Evolutionary conservation across 2,113 vertebrate genomes (phyloP), one percentile per base, ranked within the genome.

Genomic region (Tenebrosternarchus preto): DNA sequence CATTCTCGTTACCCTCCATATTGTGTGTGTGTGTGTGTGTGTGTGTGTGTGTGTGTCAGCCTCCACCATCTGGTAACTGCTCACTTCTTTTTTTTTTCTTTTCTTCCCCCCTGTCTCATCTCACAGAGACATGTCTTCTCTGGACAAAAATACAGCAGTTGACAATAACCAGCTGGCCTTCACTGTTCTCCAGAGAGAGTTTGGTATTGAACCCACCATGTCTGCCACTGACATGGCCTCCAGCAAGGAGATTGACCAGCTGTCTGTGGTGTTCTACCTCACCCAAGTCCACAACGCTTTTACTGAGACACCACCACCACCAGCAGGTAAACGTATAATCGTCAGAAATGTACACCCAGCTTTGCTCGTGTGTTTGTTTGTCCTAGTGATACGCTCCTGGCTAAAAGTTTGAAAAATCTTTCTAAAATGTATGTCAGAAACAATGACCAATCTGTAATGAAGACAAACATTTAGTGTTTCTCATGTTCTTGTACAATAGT

Each of bases 201-300:
- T 97, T 82, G 96, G 96, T 71, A 94, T 98, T 86, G 85, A 92
- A 0, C 96, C 95, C 0, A 91, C 97, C 81, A 92, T 98, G 90
- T 94, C 95, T 2, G 93, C 95, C 4, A 15, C 20, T 0, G 95
- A 95, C 55, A 88, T 98, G 82, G 91, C 90, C 31, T 79, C 86
- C 24, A 87, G 92, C 63, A 81, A 87, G 3, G 92, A 93, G 83
- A 90, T 92, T 0, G 93, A 95, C 87, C 93, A 92, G 39, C 84
- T 98, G 77, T 94, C 94, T 80, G 94, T 98, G 91, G 94, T 97
- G 11, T 93, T 96, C 19, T 98, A 98, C 91, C 95, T 98, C 88
- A 96, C 95, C 76, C 95, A 97, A 86, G 93, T 98, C 85, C 93
- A 94, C 17, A 88, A 91, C 22, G 88, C 92, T 74, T 95, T 97